A percentile compares a stretch with the other conserved stretches of the same genome.
phyloP scores from a whole-genome alignment of 2,797 vertebrate species.

The Sciurus carolinensis region DNA sequence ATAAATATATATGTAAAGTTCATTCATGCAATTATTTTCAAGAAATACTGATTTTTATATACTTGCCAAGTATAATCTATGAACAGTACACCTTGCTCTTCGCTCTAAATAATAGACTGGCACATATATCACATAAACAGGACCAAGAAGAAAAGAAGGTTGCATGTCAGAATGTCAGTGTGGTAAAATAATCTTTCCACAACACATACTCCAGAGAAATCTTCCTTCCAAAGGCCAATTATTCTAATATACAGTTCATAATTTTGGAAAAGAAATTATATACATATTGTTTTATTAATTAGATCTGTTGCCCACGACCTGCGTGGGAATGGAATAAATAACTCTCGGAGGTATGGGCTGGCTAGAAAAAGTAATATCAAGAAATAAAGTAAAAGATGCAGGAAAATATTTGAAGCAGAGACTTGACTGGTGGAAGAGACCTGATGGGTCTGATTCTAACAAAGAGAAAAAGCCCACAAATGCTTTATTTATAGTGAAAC shows the following conservation, averaged over 20 bases:
- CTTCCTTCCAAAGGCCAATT: not conserved
- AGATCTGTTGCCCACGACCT: too few relatives aligned
- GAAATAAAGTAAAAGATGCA: too few relatives aligned
- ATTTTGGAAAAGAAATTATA: not conserved
- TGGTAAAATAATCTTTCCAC: not conserved
- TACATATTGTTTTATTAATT: not conserved
- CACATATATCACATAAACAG: not conserved
- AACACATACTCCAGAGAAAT: not conserved
- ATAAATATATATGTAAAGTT: not conserved
- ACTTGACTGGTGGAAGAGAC: too few relatives aligned
- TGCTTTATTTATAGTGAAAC: too few relatives aligned
- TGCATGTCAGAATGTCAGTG: not conserved
- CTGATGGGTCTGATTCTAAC: too few relatives aligned
- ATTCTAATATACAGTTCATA: not conserved
- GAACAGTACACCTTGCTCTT: not conserved
- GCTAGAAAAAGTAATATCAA: too few relatives aligned
- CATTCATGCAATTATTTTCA: not conserved
- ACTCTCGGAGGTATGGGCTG: too few relatives aligned
- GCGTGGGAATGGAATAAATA: too few relatives aligned
- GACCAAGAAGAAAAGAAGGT: not conserved
- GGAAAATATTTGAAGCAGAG: too few relatives aligned
- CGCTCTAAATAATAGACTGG: not conserved
- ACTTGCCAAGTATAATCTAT: not conserved
- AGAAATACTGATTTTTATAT: slow-evolving; percentile 1
- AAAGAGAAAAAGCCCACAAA: too few relatives aligned